Conservation (phyloP, 2,797 vertebrate genomes). For the Molothrus ater region DNA sequence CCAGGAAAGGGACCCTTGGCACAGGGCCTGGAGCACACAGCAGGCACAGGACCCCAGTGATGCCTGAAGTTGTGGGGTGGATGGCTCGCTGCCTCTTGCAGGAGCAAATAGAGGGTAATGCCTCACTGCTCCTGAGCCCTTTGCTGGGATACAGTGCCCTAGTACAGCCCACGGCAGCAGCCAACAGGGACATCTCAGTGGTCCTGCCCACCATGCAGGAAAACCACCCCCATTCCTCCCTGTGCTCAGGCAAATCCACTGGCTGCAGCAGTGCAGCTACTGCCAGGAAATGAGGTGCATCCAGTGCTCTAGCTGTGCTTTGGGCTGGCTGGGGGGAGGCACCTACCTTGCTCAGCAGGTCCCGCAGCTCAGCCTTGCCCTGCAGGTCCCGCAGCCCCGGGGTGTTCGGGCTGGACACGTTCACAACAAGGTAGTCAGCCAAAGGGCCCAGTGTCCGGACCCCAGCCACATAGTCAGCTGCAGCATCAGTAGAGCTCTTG, state of each 20-base stretch:
- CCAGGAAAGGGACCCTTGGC: neutral
- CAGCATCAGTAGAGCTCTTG: conserved; percentile 86
- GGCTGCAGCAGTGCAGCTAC: neutral
- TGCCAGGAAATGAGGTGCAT: neutral
- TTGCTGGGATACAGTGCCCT: neutral
- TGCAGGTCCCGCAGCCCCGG: conserved; percentile 89
- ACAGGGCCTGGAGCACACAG: neutral
- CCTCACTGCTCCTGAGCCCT: neutral
- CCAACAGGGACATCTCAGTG: neutral
- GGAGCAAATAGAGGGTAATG: neutral
- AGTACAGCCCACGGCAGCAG: accelerated
- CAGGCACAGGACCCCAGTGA: accelerated
- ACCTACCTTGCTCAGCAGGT: conserved; percentile 84
- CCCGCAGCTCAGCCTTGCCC: conserved; percentile 83
- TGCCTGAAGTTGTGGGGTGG: neutral
- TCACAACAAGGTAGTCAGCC: conserved; percentile 96
- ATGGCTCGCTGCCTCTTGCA: accelerated
- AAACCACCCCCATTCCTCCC: neutral
- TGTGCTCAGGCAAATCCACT: neutral
- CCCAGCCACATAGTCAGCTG: conserved; percentile 86
- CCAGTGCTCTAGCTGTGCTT: neutral
- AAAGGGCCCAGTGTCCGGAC: conserved; percentile 85
- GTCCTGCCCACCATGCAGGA: neutral
- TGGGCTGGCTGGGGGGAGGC: neutral
- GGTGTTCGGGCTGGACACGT: conserved; percentile 96